Evolutionary conservation across 30 jellyfish, hydroid and myxozoan species (phyloP), one percentile per base, ranked within the genome.

Genomic region (Catostylus mosaicus): DNA sequence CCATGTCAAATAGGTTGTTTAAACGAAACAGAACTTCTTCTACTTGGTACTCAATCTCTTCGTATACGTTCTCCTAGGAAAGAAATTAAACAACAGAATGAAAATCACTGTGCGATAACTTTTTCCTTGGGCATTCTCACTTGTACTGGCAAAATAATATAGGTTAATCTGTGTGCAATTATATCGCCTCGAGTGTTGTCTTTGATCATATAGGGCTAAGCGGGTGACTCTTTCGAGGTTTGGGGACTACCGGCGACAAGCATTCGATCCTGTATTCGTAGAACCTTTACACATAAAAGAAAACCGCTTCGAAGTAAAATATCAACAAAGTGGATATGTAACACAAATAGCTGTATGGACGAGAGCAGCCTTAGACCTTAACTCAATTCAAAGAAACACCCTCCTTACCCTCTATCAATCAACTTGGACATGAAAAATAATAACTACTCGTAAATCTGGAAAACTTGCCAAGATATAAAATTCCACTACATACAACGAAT

Each of bases 41-140:
- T 3, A 82, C 92, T 69, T 82, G 92, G 57, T 56, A 82, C 30
- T 82, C 92, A 16, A 82, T 82, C 33, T 82, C 92, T 67, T 82
- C 92, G 47, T 67, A 82, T 2, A 82, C 84, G 40, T 61, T 56
- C 59, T 82, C 92, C 92, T 82, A 47, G 34, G 31, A 23, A 51
- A 48, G 14, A 52, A 32, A 34, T 4, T 26, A 59, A 16, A n/a
- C 38, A 59, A 7, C 9, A 43, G 56, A 43, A 43, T 6, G 16
- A 8, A 43, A 43, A 43, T 43, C 56, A 43, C 12, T 6, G 16
- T 8, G 56, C 16, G 12, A n/a, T 16, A 8, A 43, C 56, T 43
- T 6, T 6, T 6, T 16, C 56, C 56, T 16, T 6, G 8, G 8
- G 8, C 56, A 16, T 43, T 43, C 16, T 16, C 56, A 43, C 16